Evolutionary conservation across 2,888 invertebrate species (phyloP).

Genomic region (Myopa tessellatipennis): DNA sequence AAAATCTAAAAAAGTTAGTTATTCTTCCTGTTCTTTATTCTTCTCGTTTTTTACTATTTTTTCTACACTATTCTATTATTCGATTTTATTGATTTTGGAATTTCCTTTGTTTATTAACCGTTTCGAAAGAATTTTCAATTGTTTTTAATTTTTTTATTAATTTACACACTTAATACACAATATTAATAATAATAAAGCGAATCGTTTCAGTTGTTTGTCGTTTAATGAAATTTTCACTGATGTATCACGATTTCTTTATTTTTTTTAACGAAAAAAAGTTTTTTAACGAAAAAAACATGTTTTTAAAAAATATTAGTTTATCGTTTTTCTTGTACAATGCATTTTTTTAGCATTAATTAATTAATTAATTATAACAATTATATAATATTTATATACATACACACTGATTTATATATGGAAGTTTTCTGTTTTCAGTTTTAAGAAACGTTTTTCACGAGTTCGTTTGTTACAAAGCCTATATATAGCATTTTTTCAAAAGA

Average conservation of each 20-base stretch:
- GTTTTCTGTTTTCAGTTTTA: slow-evolving; percentile 39
- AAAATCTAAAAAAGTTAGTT: too few species aligned
- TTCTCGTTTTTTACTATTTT: too few species aligned
- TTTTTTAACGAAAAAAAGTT: background rate
- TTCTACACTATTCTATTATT: too few species aligned
- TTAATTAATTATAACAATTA: background rate
- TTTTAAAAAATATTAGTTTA: background rate
- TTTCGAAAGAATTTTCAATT: too few species aligned
- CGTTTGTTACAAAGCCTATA: slow-evolving; percentile 49
- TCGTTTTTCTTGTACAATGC: too few species aligned
- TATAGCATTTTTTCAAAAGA: slow-evolving; percentile 54
- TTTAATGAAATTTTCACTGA: slow-evolving; percentile 16
- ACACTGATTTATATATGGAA: slow-evolving; percentile 18
- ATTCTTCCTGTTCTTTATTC: too few species aligned
- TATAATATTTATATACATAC: background rate
- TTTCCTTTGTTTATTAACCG: too few species aligned
- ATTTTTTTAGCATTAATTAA: background rate
- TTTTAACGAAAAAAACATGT: too few species aligned
- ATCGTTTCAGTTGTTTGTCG: slow-evolving; percentile 23
- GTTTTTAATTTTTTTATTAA: too few species aligned
- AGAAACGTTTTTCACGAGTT: slow-evolving; percentile 47
- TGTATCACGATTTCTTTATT: slow-evolving; percentile 15
- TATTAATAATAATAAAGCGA: too few species aligned
- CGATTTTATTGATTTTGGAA: too few species aligned
- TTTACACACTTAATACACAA: too few species aligned